phyloP scores from a whole-genome alignment of 2,113 vertebrate genomes.

The Laterallus jamaicensis region DNA sequence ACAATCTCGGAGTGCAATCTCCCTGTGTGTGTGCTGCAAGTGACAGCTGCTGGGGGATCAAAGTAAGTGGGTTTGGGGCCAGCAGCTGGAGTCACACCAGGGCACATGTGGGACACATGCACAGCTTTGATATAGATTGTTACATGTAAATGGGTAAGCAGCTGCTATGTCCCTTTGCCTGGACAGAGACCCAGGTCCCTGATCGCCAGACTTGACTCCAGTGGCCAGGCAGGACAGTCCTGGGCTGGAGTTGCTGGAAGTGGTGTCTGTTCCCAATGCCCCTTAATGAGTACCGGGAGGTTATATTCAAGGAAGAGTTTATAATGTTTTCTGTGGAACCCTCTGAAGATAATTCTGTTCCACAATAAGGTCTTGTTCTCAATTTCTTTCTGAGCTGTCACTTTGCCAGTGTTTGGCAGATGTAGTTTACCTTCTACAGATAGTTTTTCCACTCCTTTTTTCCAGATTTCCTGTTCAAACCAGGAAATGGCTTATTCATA shows the following conservation, averaged over 20 bases:
- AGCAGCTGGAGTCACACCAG: neutral
- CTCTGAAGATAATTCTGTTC: neutral
- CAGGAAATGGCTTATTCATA: neutral
- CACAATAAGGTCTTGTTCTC: neutral
- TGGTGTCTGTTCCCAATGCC: neutral
- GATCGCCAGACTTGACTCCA: neutral
- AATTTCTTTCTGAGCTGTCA: neutral
- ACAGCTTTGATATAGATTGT: neutral
- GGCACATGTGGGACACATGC: fast-evolving
- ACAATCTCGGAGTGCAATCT: neutral
- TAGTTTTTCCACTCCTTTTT: neutral
- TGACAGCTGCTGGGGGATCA: neutral
- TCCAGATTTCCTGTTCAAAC: neutral
- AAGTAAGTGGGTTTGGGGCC: neutral
- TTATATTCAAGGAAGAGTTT: neutral
- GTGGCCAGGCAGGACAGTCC: neutral
- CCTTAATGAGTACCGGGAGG: neutral
- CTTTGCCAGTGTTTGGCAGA: neutral
- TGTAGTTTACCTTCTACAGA: neutral
- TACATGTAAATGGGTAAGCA: fast-evolving
- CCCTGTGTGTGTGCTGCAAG: neutral
- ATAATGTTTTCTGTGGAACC: neutral
- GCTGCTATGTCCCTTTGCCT: fast-evolving
- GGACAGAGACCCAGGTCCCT: neutral
- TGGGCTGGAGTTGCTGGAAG: neutral